phyloP scores from a whole-genome alignment of 1,140 invertebrate species.

The Drosophila mojavensis region DNA sequence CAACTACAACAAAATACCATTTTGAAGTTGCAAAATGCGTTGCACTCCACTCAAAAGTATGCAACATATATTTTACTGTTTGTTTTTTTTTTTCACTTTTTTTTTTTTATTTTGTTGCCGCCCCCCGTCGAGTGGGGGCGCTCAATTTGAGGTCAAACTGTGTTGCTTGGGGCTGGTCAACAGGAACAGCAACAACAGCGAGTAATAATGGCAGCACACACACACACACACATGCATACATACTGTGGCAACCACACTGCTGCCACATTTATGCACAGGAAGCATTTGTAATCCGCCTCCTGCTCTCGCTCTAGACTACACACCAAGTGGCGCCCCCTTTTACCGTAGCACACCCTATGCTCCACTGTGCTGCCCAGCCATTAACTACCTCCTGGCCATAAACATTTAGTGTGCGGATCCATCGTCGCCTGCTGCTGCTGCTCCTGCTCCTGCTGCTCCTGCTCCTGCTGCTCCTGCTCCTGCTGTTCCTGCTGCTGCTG shows the following conservation, averaged over 20 bases:
- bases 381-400: slow-evolving; percentile 16
- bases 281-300: slow-evolving; percentile 71
- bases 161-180: slow-evolving; percentile 51
- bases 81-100: neutral
- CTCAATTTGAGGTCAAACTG: slow-evolving; percentile 44
- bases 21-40: slow-evolving; percentile 74
- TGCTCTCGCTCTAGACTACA: neutral
- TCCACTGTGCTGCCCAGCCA: neutral
- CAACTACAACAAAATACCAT: slow-evolving; percentile 52
- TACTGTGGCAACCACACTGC: slow-evolving; percentile 28
- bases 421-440: slow-evolving; percentile 23
- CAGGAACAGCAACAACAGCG: slow-evolving; percentile 44
- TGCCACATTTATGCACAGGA: slow-evolving; percentile 80
- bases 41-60: slow-evolving; percentile 77
- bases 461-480: neutral
- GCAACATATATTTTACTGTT: slow-evolving; percentile 50
- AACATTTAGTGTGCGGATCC: slow-evolving; percentile 16
- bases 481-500: slow-evolving; percentile 20
- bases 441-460: too few species aligned
- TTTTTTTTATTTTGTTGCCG: slow-evolving; percentile 21
- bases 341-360: neutral
- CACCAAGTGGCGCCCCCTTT: neutral
- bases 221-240: neutral
- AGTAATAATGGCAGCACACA: slow-evolving; percentile 56
- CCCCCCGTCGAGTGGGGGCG: neutral